phyloP scores from a whole-genome alignment of 2,888 invertebrate genomes.

The Campoplex nolae region DNA sequence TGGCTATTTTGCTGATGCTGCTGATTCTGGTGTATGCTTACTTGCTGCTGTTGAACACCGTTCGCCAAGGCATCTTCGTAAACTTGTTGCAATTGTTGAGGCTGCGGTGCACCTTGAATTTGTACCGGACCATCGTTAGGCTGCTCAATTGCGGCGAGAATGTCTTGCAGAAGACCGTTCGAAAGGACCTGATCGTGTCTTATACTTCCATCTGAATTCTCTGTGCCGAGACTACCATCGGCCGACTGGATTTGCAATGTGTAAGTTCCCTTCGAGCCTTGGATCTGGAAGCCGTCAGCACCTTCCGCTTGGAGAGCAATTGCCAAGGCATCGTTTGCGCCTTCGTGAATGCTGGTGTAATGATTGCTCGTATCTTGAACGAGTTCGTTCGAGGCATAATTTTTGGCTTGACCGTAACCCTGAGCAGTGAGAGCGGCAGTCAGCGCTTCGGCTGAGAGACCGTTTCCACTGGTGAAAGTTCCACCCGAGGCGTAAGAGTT shows the following conservation, averaged over 20 bases:
- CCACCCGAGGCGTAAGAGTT: slow-evolving; percentile 64
- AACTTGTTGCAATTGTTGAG: slow-evolving; percentile 74
- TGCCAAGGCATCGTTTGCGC: slow-evolving; percentile 78
- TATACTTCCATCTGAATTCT: slow-evolving; percentile 86
- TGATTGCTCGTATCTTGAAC: slow-evolving; percentile 74
- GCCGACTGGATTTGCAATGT: slow-evolving; percentile 92
- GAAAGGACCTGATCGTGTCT: slow-evolving; percentile 91
- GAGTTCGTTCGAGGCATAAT: slow-evolving; percentile 70
- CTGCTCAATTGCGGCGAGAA: slow-evolving; percentile 93
- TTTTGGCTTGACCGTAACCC: slow-evolving; percentile 70
- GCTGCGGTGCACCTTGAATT: slow-evolving; percentile 75
- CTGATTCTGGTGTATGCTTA: slow-evolving; percentile 63
- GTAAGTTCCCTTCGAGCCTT: slow-evolving; percentile 88
- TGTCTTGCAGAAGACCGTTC: slow-evolving; percentile 92
- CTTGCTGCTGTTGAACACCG: slow-evolving; percentile 31
- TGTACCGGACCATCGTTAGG: slow-evolving; percentile 83
- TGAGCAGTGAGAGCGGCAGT: slow-evolving; percentile 77
- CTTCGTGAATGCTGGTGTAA: slow-evolving; percentile 66
- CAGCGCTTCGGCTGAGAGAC: slow-evolving; percentile 74
- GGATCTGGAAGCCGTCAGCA: slow-evolving; percentile 81
- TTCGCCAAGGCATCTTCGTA: slow-evolving; percentile 69
- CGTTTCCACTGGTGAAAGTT: slow-evolving; percentile 70
- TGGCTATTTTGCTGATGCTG: slow-evolving; percentile 45
- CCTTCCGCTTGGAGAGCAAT: slow-evolving; percentile 76
- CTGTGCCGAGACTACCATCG: slow-evolving; percentile 85